Base-by-base conservation (phyloP, 2,797 vertebrate genomes). In the Phoeniculus purpureus region DNA sequence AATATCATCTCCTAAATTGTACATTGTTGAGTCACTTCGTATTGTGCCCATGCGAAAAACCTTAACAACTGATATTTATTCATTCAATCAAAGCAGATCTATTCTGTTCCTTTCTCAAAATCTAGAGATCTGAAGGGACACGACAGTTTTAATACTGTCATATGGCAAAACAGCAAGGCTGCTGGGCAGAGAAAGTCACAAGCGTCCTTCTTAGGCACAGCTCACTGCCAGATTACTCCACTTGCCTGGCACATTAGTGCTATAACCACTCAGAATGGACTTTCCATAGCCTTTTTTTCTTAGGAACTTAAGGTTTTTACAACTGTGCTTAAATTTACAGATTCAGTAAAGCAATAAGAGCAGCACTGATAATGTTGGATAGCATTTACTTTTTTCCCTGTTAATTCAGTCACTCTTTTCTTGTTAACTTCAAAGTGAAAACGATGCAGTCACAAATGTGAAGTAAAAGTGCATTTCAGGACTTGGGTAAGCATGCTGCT, bases 1-100 rank as follows among this genome's bases (percentile, higher is more conserved):
- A 94, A 92, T 93, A 78, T 91, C 92, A 91, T 93, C 87, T 96
- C 90, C 71, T 93, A 95, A 96, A 85, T 84, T 94, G 89, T 81
- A 90, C 59, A 58, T 93, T 92, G 84, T 92, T 95, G 79, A 92
- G 81, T 76, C 87, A 73, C 71, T 89, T 74, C 75, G 74, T 56
- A 90, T 94, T 94, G 32, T 94, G 54, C 52, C 50, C 58, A 70
- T 71, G 56, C 89, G 88, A 92, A 94, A 81, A 60, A 80, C 47
- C 68, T 87, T 85, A 89, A 94, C 93, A 94, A 94, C 43, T 74
- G 47, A 47, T 91, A 77, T 81, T 95, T 77, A 50, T 78, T 40
- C 83, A 75, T 87, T 80, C 94, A 95, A 89, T 89, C 79, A 89
- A 93, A 94, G 65, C 81, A 94, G 64, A 82, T 78, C 65, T 81